Conservation (phyloP, 2,797 vertebrate species). For the Alfaro cultratus region DNA sequence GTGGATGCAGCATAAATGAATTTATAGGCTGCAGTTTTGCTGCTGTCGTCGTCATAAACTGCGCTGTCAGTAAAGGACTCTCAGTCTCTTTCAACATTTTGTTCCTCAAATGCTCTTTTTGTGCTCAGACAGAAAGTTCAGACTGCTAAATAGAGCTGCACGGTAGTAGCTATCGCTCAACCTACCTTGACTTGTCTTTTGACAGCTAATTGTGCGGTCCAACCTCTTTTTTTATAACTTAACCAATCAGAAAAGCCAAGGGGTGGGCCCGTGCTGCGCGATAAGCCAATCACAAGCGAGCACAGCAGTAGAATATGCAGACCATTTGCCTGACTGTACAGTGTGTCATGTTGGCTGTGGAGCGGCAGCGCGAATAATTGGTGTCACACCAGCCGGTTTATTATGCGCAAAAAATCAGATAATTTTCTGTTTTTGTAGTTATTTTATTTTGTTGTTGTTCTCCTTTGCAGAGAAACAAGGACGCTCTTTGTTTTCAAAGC, state of each 20-base stretch:
- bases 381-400: background rate
- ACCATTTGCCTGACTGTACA: slow-evolving; percentile 41
- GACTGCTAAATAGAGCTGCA: background rate
- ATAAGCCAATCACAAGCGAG: slow-evolving; percentile 68
- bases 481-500: slow-evolving; percentile 44
- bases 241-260: slow-evolving; percentile 63
- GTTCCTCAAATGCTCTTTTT: background rate
- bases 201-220: slow-evolving; percentile 51
- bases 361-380: slow-evolving; percentile 29
- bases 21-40: background rate
- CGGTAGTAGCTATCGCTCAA: slow-evolving; percentile 54
- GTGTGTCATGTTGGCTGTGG: slow-evolving; percentile 40
- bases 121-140: background rate
- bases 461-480: background rate
- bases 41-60: background rate
- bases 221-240: background rate
- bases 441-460: background rate
- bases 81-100: background rate
- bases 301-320: slow-evolving; percentile 42
- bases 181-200: slow-evolving; percentile 62
- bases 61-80: background rate
- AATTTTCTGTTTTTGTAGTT: background rate
- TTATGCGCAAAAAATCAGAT: background rate
- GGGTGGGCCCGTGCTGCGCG: slow-evolving; percentile 10
- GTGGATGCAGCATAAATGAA: no score